These are phyloP conservation scores for Epinotia demarniana DNA, from an alignment of 2,888 invertebrate genomes.

Conservation along the genomic window DNA sequence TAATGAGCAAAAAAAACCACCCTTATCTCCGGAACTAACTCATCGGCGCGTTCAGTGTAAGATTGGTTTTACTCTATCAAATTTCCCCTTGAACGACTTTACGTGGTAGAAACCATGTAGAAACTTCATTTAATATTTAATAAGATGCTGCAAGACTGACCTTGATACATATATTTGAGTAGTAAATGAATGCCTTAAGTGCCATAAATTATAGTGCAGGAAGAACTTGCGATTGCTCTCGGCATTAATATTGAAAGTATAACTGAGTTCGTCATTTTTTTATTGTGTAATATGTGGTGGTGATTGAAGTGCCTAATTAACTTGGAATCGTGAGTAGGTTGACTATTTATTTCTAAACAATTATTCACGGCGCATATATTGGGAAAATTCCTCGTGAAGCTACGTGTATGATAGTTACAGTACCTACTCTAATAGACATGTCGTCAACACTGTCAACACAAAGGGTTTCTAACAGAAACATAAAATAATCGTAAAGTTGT, in stretches of 20 bases:
- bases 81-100: constrained; percentile 7
- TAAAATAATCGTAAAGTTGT: not conserved
- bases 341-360: not conserved
- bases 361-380: not conserved
- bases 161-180: constrained; percentile 7
- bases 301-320: not conserved
- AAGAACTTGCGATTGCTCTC: not conserved
- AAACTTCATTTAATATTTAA: not conserved
- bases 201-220: not conserved
- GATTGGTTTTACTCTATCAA: not conserved
- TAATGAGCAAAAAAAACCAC: no score
- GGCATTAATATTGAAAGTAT: not conserved
- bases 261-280: no score
- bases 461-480: not conserved
- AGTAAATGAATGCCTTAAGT: not conserved
- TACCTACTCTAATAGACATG: no score
- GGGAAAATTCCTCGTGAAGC: not conserved
- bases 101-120: constrained; percentile 7
- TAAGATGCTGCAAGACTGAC: constrained; percentile 2
- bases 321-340: not conserved
- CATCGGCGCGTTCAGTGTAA: no score
- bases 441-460: no score
- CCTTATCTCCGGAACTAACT: no score
- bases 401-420: no score
- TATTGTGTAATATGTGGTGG: no score